A percentile compares a stretch with the other conserved stretches of the same genome.
phyloP scores from a whole-genome alignment of 1,140 invertebrate species.

The Ridgeia piscesae region DNA sequence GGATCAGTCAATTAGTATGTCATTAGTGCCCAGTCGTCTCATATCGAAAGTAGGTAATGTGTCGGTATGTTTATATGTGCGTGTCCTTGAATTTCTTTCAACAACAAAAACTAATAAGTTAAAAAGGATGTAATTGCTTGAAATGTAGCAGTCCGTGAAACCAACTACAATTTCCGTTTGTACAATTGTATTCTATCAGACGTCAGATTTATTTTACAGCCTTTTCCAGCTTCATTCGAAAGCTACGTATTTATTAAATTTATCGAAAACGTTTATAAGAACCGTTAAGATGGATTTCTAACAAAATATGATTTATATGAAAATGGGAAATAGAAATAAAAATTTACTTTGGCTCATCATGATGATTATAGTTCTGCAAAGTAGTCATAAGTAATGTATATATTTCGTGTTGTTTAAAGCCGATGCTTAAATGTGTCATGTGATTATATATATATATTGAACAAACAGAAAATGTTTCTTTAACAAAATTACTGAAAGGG shows the following conservation, averaged over 20 bases:
- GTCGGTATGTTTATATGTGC: not conserved
- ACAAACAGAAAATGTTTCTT: not conserved
- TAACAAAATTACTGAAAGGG: not conserved
- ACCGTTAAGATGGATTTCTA: not conserved
- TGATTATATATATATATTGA: not conserved
- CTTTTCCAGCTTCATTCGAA: not conserved
- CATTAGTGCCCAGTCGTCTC: not conserved
- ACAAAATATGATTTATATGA: not conserved
- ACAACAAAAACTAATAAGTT: no score
- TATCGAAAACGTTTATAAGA: not conserved
- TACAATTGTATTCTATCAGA: not conserved
- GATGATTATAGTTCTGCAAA: no score
- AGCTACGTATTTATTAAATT: not conserved
- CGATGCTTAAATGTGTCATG: no score
- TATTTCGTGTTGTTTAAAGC: no score
- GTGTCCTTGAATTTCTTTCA: not conserved
- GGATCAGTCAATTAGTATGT: no score
- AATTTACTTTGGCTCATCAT: not conserved
- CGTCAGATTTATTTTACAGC: no score
- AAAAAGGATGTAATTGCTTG: no score
- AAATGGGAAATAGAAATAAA: not conserved
- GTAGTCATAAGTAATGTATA: no score
- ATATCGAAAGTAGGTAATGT: not conserved
- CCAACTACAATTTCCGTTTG: no score
- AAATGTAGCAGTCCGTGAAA: no score